A percentile compares a stretch with the other conserved stretches of the same genome.
phyloP scores from a whole-genome alignment of 2,888 invertebrate genomes.

The Cancer borealis region DNA sequence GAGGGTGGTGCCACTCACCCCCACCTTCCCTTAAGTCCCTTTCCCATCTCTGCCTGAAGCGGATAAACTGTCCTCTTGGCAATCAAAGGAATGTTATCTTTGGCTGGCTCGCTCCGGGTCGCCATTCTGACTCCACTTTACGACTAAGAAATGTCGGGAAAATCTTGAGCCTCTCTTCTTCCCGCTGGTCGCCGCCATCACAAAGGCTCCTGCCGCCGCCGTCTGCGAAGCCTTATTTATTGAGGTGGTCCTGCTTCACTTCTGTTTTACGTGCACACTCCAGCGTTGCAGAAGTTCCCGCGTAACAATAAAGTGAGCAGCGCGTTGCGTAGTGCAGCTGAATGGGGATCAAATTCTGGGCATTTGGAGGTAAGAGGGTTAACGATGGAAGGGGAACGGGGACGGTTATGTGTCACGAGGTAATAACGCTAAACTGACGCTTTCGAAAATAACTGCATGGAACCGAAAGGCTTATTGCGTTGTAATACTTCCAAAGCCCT shows the following conservation, averaged over 20 bases:
- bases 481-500: background rate
- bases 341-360: background rate
- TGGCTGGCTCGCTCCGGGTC: background rate
- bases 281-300: background rate
- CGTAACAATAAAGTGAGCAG: background rate
- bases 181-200: background rate
- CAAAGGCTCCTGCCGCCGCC: background rate
- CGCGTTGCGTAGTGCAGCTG: background rate
- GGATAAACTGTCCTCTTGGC: slow-evolving; percentile 21
- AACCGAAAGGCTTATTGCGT: background rate
- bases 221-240: background rate
- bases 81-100: slow-evolving; percentile 32
- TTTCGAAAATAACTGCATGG: background rate
- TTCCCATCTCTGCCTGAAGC: background rate
- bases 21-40: background rate
- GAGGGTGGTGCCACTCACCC: background rate
- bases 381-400: background rate
- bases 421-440: background rate
- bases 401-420: background rate
- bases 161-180: background rate
- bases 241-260: background rate
- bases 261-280: slow-evolving; percentile 1
- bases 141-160: slow-evolving; percentile 2
- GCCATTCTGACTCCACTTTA: slow-evolving; percentile 20
- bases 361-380: background rate